These are phyloP conservation scores for Ptychoptera albimana DNA, from an alignment of 2,888 invertebrate genomes.

Conservation along the genomic window DNA sequence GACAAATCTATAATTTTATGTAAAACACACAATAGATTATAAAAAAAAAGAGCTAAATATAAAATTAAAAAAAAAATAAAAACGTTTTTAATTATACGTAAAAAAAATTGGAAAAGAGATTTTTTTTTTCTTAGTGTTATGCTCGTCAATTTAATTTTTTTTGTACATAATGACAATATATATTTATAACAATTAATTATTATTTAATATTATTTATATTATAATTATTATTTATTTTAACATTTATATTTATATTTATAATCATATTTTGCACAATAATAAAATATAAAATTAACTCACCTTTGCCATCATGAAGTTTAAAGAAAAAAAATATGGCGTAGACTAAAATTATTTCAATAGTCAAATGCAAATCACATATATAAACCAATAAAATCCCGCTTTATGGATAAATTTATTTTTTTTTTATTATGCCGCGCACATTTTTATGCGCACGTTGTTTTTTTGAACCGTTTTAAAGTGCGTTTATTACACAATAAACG, in stretches of 20 bases:
- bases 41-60: background rate
- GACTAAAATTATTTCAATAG: slow-evolving; percentile 16
- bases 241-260: background rate
- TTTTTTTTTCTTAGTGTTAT: too few species aligned
- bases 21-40: background rate
- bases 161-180: background rate
- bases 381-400: too few species aligned
- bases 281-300: slow-evolving; percentile 16
- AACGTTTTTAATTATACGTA: background rate
- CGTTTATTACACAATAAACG: too few species aligned
- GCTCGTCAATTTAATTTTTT: too few species aligned
- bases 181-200: background rate
- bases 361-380: slow-evolving; percentile 13
- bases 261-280: background rate
- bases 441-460: too few species aligned
- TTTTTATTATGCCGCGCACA: too few species aligned
- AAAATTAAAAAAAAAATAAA: background rate
- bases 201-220: too few species aligned
- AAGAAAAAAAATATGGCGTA: slow-evolving; percentile 22
- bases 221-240: background rate
- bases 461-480: too few species aligned
- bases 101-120: too few species aligned
- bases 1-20: background rate
- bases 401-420: too few species aligned
- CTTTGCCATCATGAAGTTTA: slow-evolving; percentile 25